Percentiles rank a stretch among this genome's conserved stretches.
Evolutionary conservation across 2,113 vertebrate species (phyloP).

Genomic region (Perognathus longimembris): DNA sequence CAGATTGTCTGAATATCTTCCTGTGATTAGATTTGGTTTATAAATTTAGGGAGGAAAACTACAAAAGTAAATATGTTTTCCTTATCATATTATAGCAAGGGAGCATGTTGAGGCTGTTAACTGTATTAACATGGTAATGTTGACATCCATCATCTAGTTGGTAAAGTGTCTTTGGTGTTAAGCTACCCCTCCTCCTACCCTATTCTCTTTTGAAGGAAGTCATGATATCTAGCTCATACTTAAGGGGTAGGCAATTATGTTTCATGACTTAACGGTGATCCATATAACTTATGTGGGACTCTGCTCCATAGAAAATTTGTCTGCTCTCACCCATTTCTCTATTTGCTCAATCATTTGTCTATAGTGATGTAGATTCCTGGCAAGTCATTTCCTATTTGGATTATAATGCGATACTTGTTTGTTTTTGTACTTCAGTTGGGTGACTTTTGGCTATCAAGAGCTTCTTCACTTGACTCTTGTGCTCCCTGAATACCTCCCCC

Average conservation of each 20-base stretch:
- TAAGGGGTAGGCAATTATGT: background rate
- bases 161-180: background rate
- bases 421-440: slow-evolving; percentile 15
- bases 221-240: background rate
- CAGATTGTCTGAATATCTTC: background rate
- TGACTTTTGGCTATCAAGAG: background rate
- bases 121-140: background rate
- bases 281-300: background rate
- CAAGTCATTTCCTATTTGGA: background rate
- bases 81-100: background rate
- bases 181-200: background rate
- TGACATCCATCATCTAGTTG: background rate
- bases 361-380: background rate
- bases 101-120: background rate
- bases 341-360: background rate
- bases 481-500: background rate
- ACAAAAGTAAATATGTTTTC: background rate
- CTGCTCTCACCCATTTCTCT: background rate
- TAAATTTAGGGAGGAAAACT: background rate
- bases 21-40: background rate
- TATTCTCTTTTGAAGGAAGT: background rate
- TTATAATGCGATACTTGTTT: background rate
- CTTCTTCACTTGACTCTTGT: background rate
- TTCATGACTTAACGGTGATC: background rate
- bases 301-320: background rate